phyloP scores from a whole-genome alignment of 1,140 invertebrate species.

The Drosophila teissieri region DNA sequence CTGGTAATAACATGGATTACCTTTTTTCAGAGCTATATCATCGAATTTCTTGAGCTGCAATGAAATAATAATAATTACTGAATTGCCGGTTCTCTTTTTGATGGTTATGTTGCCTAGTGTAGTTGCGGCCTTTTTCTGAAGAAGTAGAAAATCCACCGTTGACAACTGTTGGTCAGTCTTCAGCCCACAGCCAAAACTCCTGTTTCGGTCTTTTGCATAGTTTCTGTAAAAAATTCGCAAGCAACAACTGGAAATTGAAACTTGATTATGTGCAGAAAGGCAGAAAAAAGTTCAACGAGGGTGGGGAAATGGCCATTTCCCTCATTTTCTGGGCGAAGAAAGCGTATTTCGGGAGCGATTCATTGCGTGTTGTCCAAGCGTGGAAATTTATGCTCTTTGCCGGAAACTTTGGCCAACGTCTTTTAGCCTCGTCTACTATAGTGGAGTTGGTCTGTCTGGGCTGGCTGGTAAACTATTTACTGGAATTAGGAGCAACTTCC shows the following conservation, averaged over 20 bases:
- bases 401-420: constrained; percentile 63
- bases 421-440: constrained; percentile 12
- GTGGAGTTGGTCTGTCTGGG: constrained; percentile 26
- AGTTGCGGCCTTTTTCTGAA: constrained; percentile 49
- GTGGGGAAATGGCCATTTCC: neutral
- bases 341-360: constrained; percentile 27
- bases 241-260: constrained; percentile 79
- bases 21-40: too few relatives aligned
- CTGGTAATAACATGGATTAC: too few relatives aligned
- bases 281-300: constrained; percentile 47
- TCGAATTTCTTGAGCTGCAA: too few relatives aligned
- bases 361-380: constrained; percentile 55
- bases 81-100: neutral
- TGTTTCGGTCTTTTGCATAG: constrained; percentile 55
- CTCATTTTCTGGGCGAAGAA: neutral
- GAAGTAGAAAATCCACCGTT: constrained; percentile 36
- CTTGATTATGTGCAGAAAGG: constrained; percentile 79
- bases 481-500: constrained; percentile 65
- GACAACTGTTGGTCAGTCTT: constrained; percentile 70
- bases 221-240: constrained; percentile 57
- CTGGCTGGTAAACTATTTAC: constrained; percentile 68
- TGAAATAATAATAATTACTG: neutral
- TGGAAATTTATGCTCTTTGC: constrained; percentile 80
- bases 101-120: constrained; percentile 41
- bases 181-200: neutral